phyloP scores from a whole-genome alignment of 2,888 invertebrate species.

The Spilosoma lubricipeda region DNA sequence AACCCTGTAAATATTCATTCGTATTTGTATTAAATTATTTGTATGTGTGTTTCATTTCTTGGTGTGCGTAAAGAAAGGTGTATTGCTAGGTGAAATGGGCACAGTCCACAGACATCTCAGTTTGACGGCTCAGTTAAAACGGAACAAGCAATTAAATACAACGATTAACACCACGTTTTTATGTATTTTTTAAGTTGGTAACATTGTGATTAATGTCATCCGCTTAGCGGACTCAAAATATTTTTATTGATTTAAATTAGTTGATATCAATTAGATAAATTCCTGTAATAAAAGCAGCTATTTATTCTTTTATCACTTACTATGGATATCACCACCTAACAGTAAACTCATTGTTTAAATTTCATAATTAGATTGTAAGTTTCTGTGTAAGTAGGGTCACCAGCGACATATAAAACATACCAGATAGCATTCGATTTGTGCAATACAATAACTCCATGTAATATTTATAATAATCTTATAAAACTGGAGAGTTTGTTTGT shows the following conservation, averaged over 20 bases:
- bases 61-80: slow-evolving; percentile 85
- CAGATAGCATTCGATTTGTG: too few relatives aligned
- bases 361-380: too few relatives aligned
- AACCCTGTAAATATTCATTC: slow-evolving; percentile 24
- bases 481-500: too few relatives aligned
- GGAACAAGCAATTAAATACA: slow-evolving; percentile 64
- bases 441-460: too few relatives aligned
- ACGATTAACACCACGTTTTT: slow-evolving; percentile 48
- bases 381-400: too few relatives aligned
- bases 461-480: too few relatives aligned
- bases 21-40: slow-evolving; percentile 10
- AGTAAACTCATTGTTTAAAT: too few relatives aligned
- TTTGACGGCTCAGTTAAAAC: slow-evolving; percentile 65
- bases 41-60: slow-evolving; percentile 21
- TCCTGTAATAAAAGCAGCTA: neutral
- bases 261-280: neutral
- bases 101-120: slow-evolving; percentile 57
- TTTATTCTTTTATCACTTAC: neutral
- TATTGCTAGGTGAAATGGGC: slow-evolving; percentile 82
- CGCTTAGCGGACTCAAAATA: slow-evolving; percentile 10
- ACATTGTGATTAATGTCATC: slow-evolving; percentile 21
- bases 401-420: too few relatives aligned
- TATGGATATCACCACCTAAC: too few relatives aligned
- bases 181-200: slow-evolving; percentile 23
- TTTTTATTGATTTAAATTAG: slow-evolving; percentile 6